Evolutionary conservation across 1,140 invertebrate species (phyloP), one percentile per base, ranked within the genome.

Genomic region (Danaus plexippus): DNA sequence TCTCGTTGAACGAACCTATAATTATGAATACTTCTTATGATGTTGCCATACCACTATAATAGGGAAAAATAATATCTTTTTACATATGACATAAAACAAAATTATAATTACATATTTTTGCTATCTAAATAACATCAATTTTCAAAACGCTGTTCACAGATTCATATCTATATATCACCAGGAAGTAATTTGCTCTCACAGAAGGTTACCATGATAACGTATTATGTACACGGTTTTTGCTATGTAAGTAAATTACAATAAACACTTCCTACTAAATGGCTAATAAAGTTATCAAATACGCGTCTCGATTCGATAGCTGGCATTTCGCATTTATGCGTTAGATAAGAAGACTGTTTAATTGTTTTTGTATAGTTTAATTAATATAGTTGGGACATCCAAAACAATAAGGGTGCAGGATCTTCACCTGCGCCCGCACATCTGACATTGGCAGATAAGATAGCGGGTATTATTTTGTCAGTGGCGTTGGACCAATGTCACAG

Each of bases 381-480:
- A 50, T 40, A 40, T 40, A 12, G 11, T 9, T 8, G 11, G 50
- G 47, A 12, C n/a, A 48, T 32, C 22, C 32, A 61, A 61, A 69
- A 64, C 57, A 69, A 66, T 61, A 56, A 63, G 71, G 77, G 77
- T 81, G 67, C 71, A 76, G 67, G 73, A 80, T 78, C 78, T 71
- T 58, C 80, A 80, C 80, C 80, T 83, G 82, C 80, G 79, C 75
- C 69, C 73, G 80, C 81, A 79, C 72, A 71, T 61, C 61, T 83
- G 77, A 86, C 83, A 78, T 83, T 86, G 81, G 66, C 64, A 80
- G 83, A 86, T 86, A 86, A 86, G 83, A 85, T 82, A 85, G 1
- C 66, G 73, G 74, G 71, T 82, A 84, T 85, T 82, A 83, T 86
- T 86, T 86, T 83, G 83, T 81, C 80, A 78, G 69, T 69, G 77